Evolutionary conservation across 1,140 invertebrate genomes (phyloP), one percentile per base, ranked within the genome.

Genomic region (Caerostris extrusa): DNA sequence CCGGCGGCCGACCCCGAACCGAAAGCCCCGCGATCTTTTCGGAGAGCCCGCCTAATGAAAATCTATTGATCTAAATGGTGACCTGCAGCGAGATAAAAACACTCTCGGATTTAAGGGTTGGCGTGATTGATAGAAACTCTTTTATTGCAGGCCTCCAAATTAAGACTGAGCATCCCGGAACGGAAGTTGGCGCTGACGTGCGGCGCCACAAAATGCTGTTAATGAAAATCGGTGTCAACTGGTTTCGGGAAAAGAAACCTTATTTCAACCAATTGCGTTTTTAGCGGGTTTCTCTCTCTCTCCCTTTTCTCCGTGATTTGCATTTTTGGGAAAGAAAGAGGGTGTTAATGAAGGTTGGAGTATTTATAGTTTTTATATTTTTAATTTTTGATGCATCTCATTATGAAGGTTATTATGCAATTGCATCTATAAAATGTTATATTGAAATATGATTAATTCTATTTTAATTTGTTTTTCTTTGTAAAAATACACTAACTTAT

Each of bases 41-140:
- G 85, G 85, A 87, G 85, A 87, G 57, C 85, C 19, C 55, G 53
- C 55, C 71, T 90, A 90, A 90, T 90, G 89, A 90, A 90, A 90
- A 90, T 90, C 89, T 90, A 90, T 90, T 90, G 89, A 90, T 90
- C 69, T 81, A 53, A 69, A 56, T 82, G 7, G 71, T 55, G 55
- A 71, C 89, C 56, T 58, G 53, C 55, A 17, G 55, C 10, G 64
- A 90, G 71, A 60, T 90, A 90, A 90, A 90, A 90, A 90, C 56
- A 90, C 69, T 69, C 50, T 56, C 17, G 64, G 17, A 19, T 71
- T 17, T 3, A 19, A 6, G 87, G 60, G 69, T n/a, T 5, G 19
- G 69, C 55, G 69, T 69, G 64, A 71, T 90, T 90, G 64, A 90
- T 69, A 81, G 64, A 61, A 87, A 60, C 57, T 60, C 82, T 85